Evolutionary conservation across 2,797 vertebrate genomes (phyloP), one percentile per base, ranked within the genome.

Genomic region (Threskiornis aethiopicus): DNA sequence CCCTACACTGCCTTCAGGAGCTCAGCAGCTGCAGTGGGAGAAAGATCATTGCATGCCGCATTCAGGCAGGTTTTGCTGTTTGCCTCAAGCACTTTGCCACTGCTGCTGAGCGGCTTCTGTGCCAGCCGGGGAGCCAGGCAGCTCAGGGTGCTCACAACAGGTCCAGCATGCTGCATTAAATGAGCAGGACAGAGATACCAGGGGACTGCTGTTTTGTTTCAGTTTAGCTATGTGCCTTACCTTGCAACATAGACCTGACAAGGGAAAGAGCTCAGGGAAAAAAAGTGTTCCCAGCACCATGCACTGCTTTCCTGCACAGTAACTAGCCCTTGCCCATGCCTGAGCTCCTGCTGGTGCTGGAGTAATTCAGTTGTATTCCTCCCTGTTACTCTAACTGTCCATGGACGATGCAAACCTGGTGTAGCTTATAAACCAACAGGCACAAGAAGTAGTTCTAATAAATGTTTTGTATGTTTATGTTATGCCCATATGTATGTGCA

Each of bases 161-260:
- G 2, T 0, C 26, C 0, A 0, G 4, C 37, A 28, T 0, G 0
- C 33, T 42, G 21, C 21, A 10, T 41, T 33, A n/a, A 39, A 66
- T 28, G 14, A 75, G 33, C 21, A 65, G 49, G 10, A 41, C 6
- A 39, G 41, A 25, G 41, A 16, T 1, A 22, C 33, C 35, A 29
- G 15, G 4, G 17, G 1, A 2, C 19, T 47, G n/a, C 10, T 70
- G 8, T 18, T 86, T 71, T 35, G 2, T n/a, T 91, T 91, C 52
- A 5, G 12, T 44, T 57, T 71, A 71, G 11, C 19, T 65, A 0
- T 10, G 9, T 67, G 25, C 14, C 31, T 31, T 20, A 35, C 7
- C 29, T 65, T 71, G 33, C 8, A 31, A 18, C 5, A 4, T 0
- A 69, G 35, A n/a, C 20, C 26, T 65, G 26, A 33, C 17, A 26